These are phyloP conservation scores for Argyresthia albistria DNA, from an alignment of 2,888 invertebrate genomes.

Conservation along the genomic window DNA sequence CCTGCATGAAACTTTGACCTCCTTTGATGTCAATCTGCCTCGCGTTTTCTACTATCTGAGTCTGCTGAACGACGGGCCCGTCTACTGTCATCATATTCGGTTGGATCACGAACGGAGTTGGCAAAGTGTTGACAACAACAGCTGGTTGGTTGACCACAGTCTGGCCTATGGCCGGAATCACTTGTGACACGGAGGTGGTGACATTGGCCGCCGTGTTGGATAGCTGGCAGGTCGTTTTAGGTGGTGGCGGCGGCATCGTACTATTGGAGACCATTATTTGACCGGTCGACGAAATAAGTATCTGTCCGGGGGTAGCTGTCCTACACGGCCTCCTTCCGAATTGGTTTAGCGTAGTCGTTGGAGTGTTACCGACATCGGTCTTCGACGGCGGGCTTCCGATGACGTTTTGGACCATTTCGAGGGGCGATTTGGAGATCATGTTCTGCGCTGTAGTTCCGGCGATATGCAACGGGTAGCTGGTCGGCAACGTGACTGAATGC, in stretches of 20 bases:
- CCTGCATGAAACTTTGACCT: slow-evolving; percentile 46
- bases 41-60: slow-evolving; percentile 59
- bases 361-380: slow-evolving; percentile 52
- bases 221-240: slow-evolving; percentile 68
- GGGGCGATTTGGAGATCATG: slow-evolving; percentile 73
- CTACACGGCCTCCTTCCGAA: slow-evolving; percentile 27
- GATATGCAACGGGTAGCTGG: slow-evolving; percentile 54
- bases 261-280: slow-evolving; percentile 80
- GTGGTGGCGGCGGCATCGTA: slow-evolving; percentile 78
- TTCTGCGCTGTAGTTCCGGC: slow-evolving; percentile 65
- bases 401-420: slow-evolving; percentile 85
- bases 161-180: slow-evolving; percentile 76
- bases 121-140: slow-evolving; percentile 85
- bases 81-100: slow-evolving; percentile 85
- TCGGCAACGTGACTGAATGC: slow-evolving; percentile 59
- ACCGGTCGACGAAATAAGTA: slow-evolving; percentile 82
- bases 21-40: slow-evolving; percentile 71
- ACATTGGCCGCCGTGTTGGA: slow-evolving; percentile 77
- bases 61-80: slow-evolving; percentile 78
- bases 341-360: slow-evolving; percentile 35
- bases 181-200: slow-evolving; percentile 76
- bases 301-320: slow-evolving; percentile 73
- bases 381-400: slow-evolving; percentile 77
- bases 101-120: slow-evolving; percentile 84
- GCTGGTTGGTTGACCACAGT: slow-evolving; percentile 82